phyloP scores from a whole-genome alignment of 2,113 vertebrate genomes.

The Neodontobutis hainanensis region DNA sequence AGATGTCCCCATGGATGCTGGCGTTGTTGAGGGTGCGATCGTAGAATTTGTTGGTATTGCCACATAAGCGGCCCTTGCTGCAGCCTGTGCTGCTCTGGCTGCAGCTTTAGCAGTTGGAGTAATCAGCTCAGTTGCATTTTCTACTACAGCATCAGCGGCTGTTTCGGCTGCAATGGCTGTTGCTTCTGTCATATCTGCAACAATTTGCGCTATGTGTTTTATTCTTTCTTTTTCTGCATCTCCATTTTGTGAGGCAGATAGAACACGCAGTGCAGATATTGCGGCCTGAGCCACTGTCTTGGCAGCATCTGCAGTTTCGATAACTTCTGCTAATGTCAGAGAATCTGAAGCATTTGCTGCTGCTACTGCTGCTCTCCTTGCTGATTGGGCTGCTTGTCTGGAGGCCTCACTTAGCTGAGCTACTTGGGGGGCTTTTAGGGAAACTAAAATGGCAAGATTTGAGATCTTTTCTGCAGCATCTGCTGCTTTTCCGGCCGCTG shows the following conservation, averaged over 20 bases:
- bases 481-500: constrained; percentile 1
- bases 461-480: neutral
- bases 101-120: neutral
- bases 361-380: constrained; percentile 14
- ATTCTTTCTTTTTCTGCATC: neutral
- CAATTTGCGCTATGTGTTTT: neutral
- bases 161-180: constrained; percentile 18
- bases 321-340: neutral
- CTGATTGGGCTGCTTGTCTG: neutral
- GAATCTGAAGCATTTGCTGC: neutral
- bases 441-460: neutral
- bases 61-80: neutral
- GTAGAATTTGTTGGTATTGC: neutral
- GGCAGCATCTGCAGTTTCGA: neutral
- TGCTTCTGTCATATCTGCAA: neutral
- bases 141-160: neutral
- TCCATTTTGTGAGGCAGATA: neutral
- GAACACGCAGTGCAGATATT: neutral
- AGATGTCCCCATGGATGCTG: neutral
- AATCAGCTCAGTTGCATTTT: neutral
- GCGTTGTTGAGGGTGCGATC: neutral
- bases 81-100: constrained; percentile 1
- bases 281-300: neutral
- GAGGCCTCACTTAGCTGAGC: neutral
- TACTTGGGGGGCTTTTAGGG: neutral